These are phyloP conservation scores for Cariama cristata DNA, from an alignment of 2,113 vertebrate species.

Conservation along the genomic window DNA sequence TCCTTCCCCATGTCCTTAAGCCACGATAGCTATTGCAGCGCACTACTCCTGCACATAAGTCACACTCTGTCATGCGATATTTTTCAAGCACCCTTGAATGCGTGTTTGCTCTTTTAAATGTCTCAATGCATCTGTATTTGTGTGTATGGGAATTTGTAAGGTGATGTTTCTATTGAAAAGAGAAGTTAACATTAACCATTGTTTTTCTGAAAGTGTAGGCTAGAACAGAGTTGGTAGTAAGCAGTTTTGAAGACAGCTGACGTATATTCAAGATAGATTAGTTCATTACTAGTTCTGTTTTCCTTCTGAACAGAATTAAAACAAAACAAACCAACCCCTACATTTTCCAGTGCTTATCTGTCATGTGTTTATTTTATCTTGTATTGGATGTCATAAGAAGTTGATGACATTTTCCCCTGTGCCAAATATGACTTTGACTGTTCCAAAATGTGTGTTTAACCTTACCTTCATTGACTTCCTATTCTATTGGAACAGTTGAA, in stretches of 20 bases:
- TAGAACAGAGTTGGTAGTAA: not conserved
- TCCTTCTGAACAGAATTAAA: not conserved
- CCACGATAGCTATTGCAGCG: not conserved
- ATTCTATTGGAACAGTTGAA: conserved; percentile 73
- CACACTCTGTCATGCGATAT: rapidly evolving
- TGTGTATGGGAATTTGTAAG: not conserved
- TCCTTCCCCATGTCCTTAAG: rapidly evolving
- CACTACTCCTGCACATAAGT: not conserved
- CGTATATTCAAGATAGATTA: not conserved
- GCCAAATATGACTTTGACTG: conserved; percentile 56
- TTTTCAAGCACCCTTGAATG: not conserved
- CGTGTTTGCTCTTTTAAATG: not conserved
- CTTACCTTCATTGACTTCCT: conserved; percentile 77
- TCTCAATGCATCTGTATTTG: not conserved
- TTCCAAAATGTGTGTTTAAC: conserved; percentile 71
- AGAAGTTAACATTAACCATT: not conserved
- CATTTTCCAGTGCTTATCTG: not conserved
- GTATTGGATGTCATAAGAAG: not conserved
- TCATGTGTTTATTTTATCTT: not conserved
- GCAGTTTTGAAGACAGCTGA: not conserved
- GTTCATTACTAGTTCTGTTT: not conserved
- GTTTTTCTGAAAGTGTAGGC: not conserved
- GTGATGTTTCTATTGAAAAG: not conserved
- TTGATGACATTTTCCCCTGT: conserved; percentile 16
- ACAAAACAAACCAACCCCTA: not conserved